Base-by-base conservation (phyloP, 2,113 vertebrate species). In the Silurus meridionalis region DNA sequence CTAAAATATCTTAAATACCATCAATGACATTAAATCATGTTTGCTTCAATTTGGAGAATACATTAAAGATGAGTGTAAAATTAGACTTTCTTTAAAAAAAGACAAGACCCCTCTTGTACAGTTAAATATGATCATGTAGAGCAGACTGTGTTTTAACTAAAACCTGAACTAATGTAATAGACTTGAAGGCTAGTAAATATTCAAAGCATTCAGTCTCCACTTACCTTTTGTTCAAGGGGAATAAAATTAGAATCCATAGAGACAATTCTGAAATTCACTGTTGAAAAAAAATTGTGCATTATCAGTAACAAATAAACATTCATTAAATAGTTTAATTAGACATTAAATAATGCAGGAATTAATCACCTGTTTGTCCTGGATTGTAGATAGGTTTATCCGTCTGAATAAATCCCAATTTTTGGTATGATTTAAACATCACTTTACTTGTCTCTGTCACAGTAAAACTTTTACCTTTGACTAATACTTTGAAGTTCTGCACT, bases 331-430 rank as follows among this genome's bases (percentile, higher is more conserved):
- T 71, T 23, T 4, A 58, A 3, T 4, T 48, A 19, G 11, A 50
- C 15, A 72, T 55, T 84, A 28, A n/a, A 23, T 9, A 80, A 60
- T 75, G 8, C 28, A 67, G 79, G 19, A 77, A 28, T 61, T 2
- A 84, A 23, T 90, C 91, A 94, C 94, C 92, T 66, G 92, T 93
- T 88, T 95, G 94, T 88, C 94, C 93, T 5, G 93, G 94, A 13
- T 91, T 91, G 88, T 94, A 94, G 86, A 94, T 90, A 0, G 93
- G 93, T 93, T 95, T 94, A 79, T 94, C 93, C 0, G 92, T 94
- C 84, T 93, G 94, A 86, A 94, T 52, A n/a, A 95, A 93, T 5
- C 88, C 92, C 52, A 66, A 17, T 6, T 86, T 83, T 6, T 52
- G 0, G 67, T 90, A 91, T 37, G 8, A 50, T 89, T 37, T 89